Evolutionary conservation across 1,140 invertebrate genomes (phyloP), one percentile per base, ranked within the genome.

Genomic region (Laupala kohalensis): DNA sequence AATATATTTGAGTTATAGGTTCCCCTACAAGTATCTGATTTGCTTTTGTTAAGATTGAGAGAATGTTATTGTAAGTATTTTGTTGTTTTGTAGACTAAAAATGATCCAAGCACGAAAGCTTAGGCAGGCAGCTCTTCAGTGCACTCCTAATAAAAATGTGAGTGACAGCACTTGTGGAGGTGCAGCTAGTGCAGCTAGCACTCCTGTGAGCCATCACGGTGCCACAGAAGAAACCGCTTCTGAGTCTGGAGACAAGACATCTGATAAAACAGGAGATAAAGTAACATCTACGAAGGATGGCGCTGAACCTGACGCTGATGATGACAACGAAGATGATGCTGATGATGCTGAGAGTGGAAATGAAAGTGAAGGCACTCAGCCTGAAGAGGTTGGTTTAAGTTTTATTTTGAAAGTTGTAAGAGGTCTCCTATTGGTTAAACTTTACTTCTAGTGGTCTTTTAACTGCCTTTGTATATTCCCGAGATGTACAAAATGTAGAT

Each of bases 361-460:
- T 75, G 93, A 95, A 76, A 94, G 91, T 76, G 92, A 93, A 76
- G 90, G 90, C 1, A 93, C 91, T 15, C 91, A 91, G 76, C 90
- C 91, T 0, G 91, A 93, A 79, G 91, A 93, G 84, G 88, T 89
- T 77, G 74, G 72, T 71, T 24, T 27, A 25, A 53, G 19, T n/a
- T n/a, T n/a, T n/a, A n/a, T n/a, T n/a, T n/a, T n/a, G n/a, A n/a
- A n/a, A n/a, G n/a, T n/a, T n/a, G n/a, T n/a, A n/a, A n/a, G n/a
- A n/a, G n/a, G n/a, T n/a, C n/a, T n/a, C n/a, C n/a, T n/a, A n/a
- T n/a, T n/a, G n/a, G n/a, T n/a, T n/a, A n/a, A n/a, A n/a, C n/a
- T n/a, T n/a, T n/a, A n/a, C n/a, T n/a, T n/a, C n/a, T n/a, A n/a
- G n/a, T n/a, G n/a, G n/a, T n/a, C n/a, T n/a, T n/a, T n/a, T n/a